A percentile compares a stretch with the other conserved stretches of the same genome.
Evolutionary conservation across 2,113 vertebrate species (phyloP).

Genomic region (Campylorhamphus procurvoides): DNA sequence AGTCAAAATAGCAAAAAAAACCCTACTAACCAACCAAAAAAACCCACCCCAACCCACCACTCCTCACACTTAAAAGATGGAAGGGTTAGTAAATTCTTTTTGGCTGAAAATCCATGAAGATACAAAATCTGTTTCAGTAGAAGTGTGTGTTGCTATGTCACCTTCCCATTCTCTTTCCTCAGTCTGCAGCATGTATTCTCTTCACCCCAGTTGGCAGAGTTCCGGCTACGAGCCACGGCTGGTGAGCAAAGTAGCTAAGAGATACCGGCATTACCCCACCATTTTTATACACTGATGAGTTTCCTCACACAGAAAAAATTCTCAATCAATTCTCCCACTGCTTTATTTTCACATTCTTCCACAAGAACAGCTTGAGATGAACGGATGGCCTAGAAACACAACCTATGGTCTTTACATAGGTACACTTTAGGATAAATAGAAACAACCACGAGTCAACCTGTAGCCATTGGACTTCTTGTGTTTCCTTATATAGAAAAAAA

Average conservation of each 20-base stretch:
- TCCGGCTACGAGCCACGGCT: accelerated
- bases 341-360: neutral
- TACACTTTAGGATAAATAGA: neutral
- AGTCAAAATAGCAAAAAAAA: neutral
- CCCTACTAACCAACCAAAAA: accelerated
- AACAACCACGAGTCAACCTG: neutral
- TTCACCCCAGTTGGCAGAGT: accelerated
- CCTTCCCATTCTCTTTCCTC: neutral
- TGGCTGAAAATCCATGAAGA: neutral
- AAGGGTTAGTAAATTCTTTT: neutral
- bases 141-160: neutral
- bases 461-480: neutral
- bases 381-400: neutral
- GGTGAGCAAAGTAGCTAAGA: neutral
- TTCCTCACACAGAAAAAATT: neutral
- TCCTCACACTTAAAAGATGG: accelerated
- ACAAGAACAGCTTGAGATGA: neutral
- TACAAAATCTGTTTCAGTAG: neutral
- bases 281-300: neutral
- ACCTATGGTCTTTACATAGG: neutral
- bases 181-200: neutral
- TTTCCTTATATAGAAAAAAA: neutral
- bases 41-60: accelerated
- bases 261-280: neutral
- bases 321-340: neutral